Conservation (phyloP, 2,888 invertebrate genomes). For the Antheraea assamensis region DNA sequence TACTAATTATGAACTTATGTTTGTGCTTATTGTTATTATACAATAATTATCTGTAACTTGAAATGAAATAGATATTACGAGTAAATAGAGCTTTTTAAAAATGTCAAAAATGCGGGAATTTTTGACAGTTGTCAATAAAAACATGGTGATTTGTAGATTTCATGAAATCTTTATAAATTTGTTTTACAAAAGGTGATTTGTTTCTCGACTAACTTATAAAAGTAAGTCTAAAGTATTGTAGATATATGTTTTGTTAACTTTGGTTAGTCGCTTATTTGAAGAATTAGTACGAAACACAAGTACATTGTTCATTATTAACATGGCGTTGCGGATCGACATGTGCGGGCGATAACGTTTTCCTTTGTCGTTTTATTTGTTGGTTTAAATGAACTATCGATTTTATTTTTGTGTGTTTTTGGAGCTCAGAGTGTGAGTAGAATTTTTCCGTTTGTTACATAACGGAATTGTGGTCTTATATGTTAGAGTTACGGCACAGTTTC, state of each 20-base stretch:
- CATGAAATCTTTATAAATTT: slow-evolving; percentile 44
- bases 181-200: slow-evolving; percentile 38
- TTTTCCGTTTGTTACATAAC: slow-evolving; percentile 60
- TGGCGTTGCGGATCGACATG: slow-evolving; percentile 77
- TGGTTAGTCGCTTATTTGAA: slow-evolving; percentile 59
- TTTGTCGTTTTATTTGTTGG: slow-evolving; percentile 64
- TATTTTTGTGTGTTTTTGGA: slow-evolving; percentile 45
- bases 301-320: slow-evolving; percentile 66
- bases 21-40: too few species aligned
- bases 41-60: too few species aligned
- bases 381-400: slow-evolving; percentile 48
- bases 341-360: slow-evolving; percentile 72
- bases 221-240: slow-evolving; percentile 33
- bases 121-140: slow-evolving; percentile 79
- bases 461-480: slow-evolving; percentile 57
- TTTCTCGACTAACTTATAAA: slow-evolving; percentile 30
- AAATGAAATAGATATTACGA: too few species aligned
- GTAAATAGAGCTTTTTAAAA: slow-evolving; percentile 34
- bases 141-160: slow-evolving; percentile 62
- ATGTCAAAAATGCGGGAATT: slow-evolving; percentile 75
- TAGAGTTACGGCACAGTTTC: slow-evolving; percentile 58
- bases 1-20: too few species aligned
- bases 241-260: slow-evolving; percentile 41
- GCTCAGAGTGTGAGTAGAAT: slow-evolving; percentile 53
- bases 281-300: slow-evolving; percentile 45